Evolutionary conservation across 2,888 invertebrate species (phyloP).

Genomic region (Ochlodes sylvanus): DNA sequence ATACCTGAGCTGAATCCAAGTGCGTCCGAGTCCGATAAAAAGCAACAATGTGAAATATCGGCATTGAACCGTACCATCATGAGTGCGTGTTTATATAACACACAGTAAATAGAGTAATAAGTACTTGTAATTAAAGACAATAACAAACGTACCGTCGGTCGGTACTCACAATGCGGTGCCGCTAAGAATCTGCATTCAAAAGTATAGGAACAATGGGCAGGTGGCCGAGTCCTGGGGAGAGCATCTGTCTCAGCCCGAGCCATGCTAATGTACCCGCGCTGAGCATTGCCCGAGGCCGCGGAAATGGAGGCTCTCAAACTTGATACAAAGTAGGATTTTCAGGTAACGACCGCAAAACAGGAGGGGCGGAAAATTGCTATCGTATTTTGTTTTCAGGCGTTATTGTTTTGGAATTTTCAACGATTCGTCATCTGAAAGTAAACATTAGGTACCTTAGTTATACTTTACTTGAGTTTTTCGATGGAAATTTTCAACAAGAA

Average conservation of each 20-base stretch:
- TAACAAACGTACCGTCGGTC: constrained; percentile 6
- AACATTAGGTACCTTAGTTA: neutral
- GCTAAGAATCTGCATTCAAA: constrained; percentile 33
- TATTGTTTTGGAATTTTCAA: neutral
- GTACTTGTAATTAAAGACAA: constrained; percentile 12
- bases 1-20: too few relatives aligned
- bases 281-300: constrained; percentile 55
- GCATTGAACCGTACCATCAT: too few relatives aligned
- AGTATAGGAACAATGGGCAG: constrained; percentile 41
- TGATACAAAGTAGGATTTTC: constrained; percentile 80
- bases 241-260: constrained; percentile 49
- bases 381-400: neutral
- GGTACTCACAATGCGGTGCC: constrained; percentile 17
- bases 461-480: too few relatives aligned
- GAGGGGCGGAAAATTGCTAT: constrained; percentile 30
- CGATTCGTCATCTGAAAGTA: neutral
- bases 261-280: constrained; percentile 56
- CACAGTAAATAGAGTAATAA: too few relatives aligned
- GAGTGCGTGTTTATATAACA: too few relatives aligned
- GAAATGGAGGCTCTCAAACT: constrained; percentile 77
- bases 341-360: constrained; percentile 64
- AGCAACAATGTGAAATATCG: too few relatives aligned
- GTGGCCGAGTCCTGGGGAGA: constrained; percentile 39
- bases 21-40: too few relatives aligned
- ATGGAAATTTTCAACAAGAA: too few relatives aligned